Conservation (phyloP, 2,888 invertebrate species). For the Siphlonurus alternatus region DNA sequence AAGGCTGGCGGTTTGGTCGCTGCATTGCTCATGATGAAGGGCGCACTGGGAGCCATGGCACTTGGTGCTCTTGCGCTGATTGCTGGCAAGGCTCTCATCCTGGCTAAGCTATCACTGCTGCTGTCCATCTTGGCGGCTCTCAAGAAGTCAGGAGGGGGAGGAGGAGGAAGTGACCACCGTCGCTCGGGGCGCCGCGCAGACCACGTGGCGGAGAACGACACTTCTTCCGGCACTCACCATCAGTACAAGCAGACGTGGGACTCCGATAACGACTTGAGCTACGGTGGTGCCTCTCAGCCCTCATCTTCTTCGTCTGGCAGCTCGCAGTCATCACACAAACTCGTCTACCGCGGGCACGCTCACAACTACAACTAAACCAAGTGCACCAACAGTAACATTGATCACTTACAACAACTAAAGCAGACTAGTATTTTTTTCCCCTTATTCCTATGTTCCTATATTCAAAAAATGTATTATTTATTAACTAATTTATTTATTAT, state of each 20-base stretch:
- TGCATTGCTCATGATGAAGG: conserved; percentile 72
- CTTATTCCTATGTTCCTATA: too few species aligned
- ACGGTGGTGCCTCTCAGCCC: conserved; percentile 28
- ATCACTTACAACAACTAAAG: too few species aligned
- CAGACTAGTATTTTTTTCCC: too few species aligned
- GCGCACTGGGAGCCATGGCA: conserved; percentile 60
- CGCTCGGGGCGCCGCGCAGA: conserved; percentile 30
- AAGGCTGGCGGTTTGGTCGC: conserved; percentile 90
- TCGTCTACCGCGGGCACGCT: conserved; percentile 52
- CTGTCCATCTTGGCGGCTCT: conserved; percentile 64
- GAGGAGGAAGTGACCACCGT: conserved; percentile 18
- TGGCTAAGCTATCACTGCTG: conserved; percentile 62
- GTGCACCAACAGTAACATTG: too few species aligned
- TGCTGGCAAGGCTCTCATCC: conserved; percentile 74
- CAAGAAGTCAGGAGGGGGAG: conserved; percentile 42
- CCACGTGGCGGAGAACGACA: conserved; percentile 22
- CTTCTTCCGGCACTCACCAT: neutral
- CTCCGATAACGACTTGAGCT: conserved; percentile 46
- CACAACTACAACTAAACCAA: conserved; percentile 16
- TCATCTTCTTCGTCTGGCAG: too few species aligned
- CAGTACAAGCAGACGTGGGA: conserved; percentile 24
- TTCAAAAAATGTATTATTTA: too few species aligned
- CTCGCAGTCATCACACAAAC: conserved; percentile 45
- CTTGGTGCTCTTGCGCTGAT: conserved; percentile 64
- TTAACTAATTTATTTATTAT: too few species aligned